Conservation (phyloP, 2,113 vertebrate species). For the Genyomyrus donnyi region DNA sequence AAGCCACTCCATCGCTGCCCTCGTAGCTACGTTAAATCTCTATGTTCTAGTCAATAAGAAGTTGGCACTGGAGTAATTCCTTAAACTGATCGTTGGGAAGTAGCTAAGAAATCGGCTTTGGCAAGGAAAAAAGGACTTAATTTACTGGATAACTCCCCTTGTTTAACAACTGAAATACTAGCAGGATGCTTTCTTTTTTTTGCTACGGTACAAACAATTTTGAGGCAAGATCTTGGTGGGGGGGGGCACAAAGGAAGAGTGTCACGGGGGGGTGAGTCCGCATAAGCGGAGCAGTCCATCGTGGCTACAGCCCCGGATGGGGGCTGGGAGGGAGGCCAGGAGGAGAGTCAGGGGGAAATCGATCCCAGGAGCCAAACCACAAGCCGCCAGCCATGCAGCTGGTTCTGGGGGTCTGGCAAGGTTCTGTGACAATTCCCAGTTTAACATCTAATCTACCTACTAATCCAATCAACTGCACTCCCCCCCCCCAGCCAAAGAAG, state of each 20-base stretch:
- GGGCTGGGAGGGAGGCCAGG: not conserved
- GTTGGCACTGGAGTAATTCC: not conserved
- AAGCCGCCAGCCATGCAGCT: slow-evolving; percentile 25
- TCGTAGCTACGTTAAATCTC: not conserved
- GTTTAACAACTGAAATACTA: not conserved
- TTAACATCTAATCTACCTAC: slow-evolving; percentile 30
- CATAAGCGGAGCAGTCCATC: no score
- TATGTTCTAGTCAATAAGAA: not conserved
- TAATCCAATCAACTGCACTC: slow-evolving; percentile 36
- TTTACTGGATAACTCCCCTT: not conserved
- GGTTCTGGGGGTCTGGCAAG: not conserved
- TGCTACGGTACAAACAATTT: not conserved
- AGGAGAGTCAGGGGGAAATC: slow-evolving; percentile 12
- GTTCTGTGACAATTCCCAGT: slow-evolving; percentile 34
- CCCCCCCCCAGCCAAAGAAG: slow-evolving; percentile 18
- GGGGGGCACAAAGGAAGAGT: not conserved
- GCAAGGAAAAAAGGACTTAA: not conserved
- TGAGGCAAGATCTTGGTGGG: not conserved
- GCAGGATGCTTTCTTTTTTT: not conserved
- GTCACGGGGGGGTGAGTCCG: not conserved
- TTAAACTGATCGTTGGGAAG: not conserved
- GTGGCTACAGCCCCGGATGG: not conserved
- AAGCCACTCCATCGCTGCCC: not conserved
- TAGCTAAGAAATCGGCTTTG: not conserved
- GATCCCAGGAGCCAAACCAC: slow-evolving; percentile 24